Evolutionary conservation across 2,113 vertebrate genomes (phyloP).

Genomic region (pig (Sus scrofa)): T2T-Sscrofa CM000825.6:72452501-72453000

Average conservation of each 20-base stretch:
- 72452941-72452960: neutral
- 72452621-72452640: neutral
- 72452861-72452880: neutral
- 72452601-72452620: no score
- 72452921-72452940: neutral
- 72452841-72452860: neutral
- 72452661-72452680: neutral
- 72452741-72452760: neutral
- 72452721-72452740: neutral
- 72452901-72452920: no score
- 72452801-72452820: neutral
- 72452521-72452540: neutral
- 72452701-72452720: neutral
- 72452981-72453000: neutral
- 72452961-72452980: neutral
- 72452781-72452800: no score
- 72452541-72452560: rapidly evolving
- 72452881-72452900: no score
- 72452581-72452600: neutral
- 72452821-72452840: neutral
- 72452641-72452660: neutral
- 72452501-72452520: neutral
- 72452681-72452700: neutral
- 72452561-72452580: neutral
- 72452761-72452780: no score